phyloP scores from a whole-genome alignment of 1,140 invertebrate genomes.

The Cylas formicarius region DNA sequence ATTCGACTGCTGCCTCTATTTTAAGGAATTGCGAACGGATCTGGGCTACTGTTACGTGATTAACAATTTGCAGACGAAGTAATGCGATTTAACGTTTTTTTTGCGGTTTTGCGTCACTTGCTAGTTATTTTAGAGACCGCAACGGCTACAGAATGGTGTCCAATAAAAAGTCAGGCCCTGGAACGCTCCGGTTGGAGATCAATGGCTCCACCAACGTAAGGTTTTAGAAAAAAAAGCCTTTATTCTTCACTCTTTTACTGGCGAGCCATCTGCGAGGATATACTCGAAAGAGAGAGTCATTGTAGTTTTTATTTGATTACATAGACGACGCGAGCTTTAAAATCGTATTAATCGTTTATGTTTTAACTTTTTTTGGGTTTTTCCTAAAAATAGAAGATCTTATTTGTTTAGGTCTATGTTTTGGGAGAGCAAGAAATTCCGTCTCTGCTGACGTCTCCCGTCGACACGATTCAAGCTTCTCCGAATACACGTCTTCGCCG shows the following conservation, averaged over 20 bases:
- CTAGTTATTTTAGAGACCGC: not conserved
- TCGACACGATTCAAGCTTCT: slow-evolving; percentile 43
- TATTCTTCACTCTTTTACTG: no score
- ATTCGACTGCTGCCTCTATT: slow-evolving; percentile 61
- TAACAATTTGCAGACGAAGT: slow-evolving; percentile 52
- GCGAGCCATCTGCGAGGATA: no score
- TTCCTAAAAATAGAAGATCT: not conserved
- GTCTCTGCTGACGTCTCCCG: slow-evolving; percentile 51
- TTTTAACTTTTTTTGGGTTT: not conserved
- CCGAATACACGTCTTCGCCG: slow-evolving; percentile 30
- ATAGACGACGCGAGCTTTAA: not conserved
- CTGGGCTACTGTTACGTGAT: slow-evolving; percentile 57
- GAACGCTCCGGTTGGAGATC: slow-evolving; percentile 49
- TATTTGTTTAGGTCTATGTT: slow-evolving; percentile 48
- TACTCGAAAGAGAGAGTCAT: no score
- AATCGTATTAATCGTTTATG: no score
- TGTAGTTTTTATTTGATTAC: slow-evolving; percentile 13
- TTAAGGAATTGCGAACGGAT: slow-evolving; percentile 56
- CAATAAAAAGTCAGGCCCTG: slow-evolving; percentile 51
- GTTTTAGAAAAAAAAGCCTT: no score
- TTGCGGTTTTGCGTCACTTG: slow-evolving; percentile 5
- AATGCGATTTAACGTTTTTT: not conserved
- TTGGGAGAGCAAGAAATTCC: slow-evolving; percentile 58
- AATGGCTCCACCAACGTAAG: slow-evolving; percentile 49
- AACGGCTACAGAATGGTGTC: slow-evolving; percentile 42